A percentile compares a stretch with the other conserved stretches of the same genome.
phyloP scores from a whole-genome alignment of 2,797 vertebrate genomes.

The Microchirus variegatus region DNA sequence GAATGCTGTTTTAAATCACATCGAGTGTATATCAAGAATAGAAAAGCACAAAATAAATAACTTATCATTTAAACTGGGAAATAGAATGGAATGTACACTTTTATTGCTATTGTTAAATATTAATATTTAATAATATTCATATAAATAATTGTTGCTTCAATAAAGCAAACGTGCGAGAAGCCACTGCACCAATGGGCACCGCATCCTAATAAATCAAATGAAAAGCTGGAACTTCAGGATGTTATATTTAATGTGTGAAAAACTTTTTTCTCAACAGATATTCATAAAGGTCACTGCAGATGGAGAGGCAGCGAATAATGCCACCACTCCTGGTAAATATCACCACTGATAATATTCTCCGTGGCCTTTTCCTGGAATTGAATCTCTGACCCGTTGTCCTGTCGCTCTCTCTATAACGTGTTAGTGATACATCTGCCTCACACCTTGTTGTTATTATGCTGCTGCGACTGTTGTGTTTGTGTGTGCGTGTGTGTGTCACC shows the following conservation, averaged over 20 bases:
- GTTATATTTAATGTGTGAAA: slow-evolving; percentile 2
- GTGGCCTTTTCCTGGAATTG: slow-evolving; percentile 52
- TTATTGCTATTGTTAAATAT: too few species aligned
- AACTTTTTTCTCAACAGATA: slow-evolving; percentile 81
- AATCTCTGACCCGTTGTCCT: slow-evolving; percentile 39
- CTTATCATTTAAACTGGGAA: too few species aligned
- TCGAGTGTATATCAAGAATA: too few species aligned
- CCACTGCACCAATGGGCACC: too few species aligned
- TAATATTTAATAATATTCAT: too few species aligned
- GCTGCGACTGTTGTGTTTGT: slow-evolving; percentile 12
- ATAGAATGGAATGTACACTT: too few species aligned
- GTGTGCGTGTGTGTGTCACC: slow-evolving; percentile 6
- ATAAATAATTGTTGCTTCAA: too few species aligned
- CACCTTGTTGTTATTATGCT: slow-evolving; percentile 21
- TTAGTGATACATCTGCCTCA: slow-evolving; percentile 15
- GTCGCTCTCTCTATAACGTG: slow-evolving; percentile 5
- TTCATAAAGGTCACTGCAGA: slow-evolving; percentile 95
- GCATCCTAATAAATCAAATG: too few species aligned
- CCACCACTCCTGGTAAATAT: slow-evolving; percentile 73
- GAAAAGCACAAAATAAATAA: too few species aligned
- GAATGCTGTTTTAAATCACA: too few species aligned
- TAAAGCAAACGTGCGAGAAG: too few species aligned
- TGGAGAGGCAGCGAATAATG: slow-evolving; percentile 77
- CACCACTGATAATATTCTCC: slow-evolving; percentile 30
- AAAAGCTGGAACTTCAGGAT: too few species aligned